These are phyloP conservation scores for Mycetomoellerius zeteki DNA, from an alignment of 1,140 invertebrate species.

Conservation along the genomic window DNA sequence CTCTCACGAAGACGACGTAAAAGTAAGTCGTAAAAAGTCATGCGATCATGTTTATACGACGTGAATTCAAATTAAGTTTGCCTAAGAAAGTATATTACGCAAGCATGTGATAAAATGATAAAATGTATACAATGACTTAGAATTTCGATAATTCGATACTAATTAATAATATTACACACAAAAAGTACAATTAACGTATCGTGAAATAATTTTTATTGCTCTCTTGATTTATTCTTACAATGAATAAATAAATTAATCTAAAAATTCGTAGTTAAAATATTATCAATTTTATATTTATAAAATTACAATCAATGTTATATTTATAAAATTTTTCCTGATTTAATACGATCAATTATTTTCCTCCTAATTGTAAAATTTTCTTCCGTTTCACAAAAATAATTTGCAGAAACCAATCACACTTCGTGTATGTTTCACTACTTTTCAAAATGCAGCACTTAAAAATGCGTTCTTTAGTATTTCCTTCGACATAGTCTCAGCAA, in stretches of 20 bases:
- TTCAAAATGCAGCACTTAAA: constrained; percentile 7
- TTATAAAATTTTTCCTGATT: not conserved
- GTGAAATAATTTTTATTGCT: not conserved
- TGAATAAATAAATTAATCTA: not conserved
- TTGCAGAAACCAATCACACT: not conserved
- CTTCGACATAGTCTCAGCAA: constrained; percentile 1
- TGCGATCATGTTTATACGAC: constrained; percentile 53
- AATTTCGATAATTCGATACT: not conserved
- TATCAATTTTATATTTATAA: not conserved
- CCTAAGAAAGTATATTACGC: constrained; percentile 10
- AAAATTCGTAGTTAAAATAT: constrained; percentile 1
- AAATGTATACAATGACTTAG: not conserved
- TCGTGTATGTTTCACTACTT: not conserved
- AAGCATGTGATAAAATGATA: not conserved
- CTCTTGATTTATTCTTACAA: not conserved
- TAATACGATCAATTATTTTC: not conserved
- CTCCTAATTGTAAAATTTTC: not conserved
- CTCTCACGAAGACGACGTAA: constrained; percentile 38
- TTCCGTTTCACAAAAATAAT: not conserved
- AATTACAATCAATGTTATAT: not conserved
- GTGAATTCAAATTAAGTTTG: constrained; percentile 57
- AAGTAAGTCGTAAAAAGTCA: constrained; percentile 43
- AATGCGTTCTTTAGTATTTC: not conserved
- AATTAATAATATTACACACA: not conserved
- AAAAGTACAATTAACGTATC: not conserved